Evolutionary conservation across 2,797 vertebrate species (phyloP).

Genomic region (Sebastes aleutianus): DNA sequence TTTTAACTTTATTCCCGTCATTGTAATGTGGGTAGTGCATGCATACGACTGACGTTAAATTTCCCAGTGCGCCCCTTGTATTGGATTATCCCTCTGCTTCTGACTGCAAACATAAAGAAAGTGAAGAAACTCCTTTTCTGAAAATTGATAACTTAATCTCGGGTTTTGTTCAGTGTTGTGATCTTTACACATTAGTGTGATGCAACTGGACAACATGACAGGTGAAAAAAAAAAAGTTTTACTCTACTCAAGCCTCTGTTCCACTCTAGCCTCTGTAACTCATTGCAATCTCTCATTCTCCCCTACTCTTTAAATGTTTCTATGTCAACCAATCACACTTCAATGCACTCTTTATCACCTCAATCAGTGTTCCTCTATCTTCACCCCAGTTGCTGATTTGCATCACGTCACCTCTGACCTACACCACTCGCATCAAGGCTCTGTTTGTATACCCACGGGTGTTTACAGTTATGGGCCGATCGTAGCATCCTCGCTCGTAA

Average conservation of each 20-base stretch:
- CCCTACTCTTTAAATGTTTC: neutral
- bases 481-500: neutral
- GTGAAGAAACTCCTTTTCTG: neutral
- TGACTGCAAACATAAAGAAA: neutral
- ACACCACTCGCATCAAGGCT: neutral
- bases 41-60: neutral
- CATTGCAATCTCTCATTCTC: neutral
- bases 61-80: neutral
- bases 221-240: too few species aligned
- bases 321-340: neutral
- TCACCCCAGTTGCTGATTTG: neutral
- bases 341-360: neutral
- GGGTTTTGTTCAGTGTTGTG: neutral
- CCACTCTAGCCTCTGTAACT: neutral
- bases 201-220: neutral
- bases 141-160: neutral
- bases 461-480: neutral
- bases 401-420: neutral
- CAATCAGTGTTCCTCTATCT: neutral
- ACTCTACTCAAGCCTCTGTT: too few species aligned
- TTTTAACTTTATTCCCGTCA: neutral
- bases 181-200: neutral
- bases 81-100: neutral
- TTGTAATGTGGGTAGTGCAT: neutral
- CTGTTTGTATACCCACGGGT: neutral